Evolutionary conservation across 1,140 invertebrate species (phyloP), one percentile per base, ranked within the genome.

Genomic region (Homarus americanus): DNA sequence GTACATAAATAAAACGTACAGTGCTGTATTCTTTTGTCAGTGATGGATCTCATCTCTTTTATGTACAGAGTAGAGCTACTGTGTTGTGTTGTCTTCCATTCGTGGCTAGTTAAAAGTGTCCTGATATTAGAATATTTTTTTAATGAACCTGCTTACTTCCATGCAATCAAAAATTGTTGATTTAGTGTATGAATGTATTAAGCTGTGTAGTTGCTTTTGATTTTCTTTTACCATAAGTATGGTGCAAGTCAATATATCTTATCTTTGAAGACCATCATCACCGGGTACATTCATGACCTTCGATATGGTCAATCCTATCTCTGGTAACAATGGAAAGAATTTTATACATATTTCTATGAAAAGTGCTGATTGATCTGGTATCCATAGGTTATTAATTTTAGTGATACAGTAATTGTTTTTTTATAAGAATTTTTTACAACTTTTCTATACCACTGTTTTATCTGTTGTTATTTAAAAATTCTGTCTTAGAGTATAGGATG

Each of bases 131-230:
- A 66, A 69, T 9, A 32, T 69, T 32, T 69, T n/a, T n/a, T n/a
- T n/a, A n/a, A n/a, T 49, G 44, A 49, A 49, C 44, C 12, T 63
- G 58, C 58, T 69, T 69, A 9, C 63, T 69, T 69, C 63, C 63
- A 69, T 69, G n/a, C 17, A 69, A 69, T 69, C 63, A 69, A 69
- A 69, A 69, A 32, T 32, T 69, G n/a, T 69, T 69, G 58, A 63
- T 58, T 58, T 69, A 69, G n/a, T 69, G 32, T 32, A 28, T 69
- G 9, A 24, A 63, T 63, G 24, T 63, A 24, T 69, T 69, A 69
- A 32, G n/a, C 3, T 69, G 63, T n/a, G 24, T 44, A 58, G 53
- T 58, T 58, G 53, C 53, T 24, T 58, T 20, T 24, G 24, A 24
- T 20, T 58, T 58, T 58, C 24, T 58, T 9, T 49, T 10, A 17